A percentile compares a stretch with the other conserved stretches of the same genome.
phyloP scores from a whole-genome alignment of 2,113 vertebrate species.

The Hassar affinis region DNA sequence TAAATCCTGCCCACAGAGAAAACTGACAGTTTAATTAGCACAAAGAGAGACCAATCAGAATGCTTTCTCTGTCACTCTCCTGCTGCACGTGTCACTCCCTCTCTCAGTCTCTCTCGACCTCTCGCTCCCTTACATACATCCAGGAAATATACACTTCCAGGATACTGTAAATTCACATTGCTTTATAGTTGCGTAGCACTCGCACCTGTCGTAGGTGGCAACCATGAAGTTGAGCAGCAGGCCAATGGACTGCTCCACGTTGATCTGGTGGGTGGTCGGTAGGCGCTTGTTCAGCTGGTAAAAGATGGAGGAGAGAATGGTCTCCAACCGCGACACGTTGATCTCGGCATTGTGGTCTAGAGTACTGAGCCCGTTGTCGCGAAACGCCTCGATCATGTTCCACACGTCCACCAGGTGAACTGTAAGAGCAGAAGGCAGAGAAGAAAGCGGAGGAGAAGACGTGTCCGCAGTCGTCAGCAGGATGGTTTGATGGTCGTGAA shows the following conservation, averaged over 20 bases:
- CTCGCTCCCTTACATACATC: too few relatives aligned
- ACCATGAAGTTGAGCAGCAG: slow-evolving; percentile 97
- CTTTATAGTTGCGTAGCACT: neutral
- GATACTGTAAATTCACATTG: too few relatives aligned
- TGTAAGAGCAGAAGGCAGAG: slow-evolving; percentile 54
- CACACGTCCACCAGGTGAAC: slow-evolving; percentile 98
- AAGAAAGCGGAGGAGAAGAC: neutral
- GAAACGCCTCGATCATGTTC: slow-evolving; percentile 99
- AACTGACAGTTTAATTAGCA: too few relatives aligned
- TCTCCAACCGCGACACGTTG: slow-evolving; percentile 96
- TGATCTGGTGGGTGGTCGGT: slow-evolving; percentile 96
- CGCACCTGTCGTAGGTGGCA: slow-evolving; percentile 91
- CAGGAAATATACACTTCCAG: too few relatives aligned
- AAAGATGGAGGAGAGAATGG: slow-evolving; percentile 96
- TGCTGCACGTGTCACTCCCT: too few relatives aligned
- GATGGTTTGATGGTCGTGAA: neutral
- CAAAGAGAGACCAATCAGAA: too few relatives aligned
- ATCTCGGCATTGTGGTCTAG: slow-evolving; percentile 88
- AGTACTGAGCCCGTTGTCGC: slow-evolving; percentile 94
- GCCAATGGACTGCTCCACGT: slow-evolving; percentile 94
- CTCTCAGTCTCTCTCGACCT: too few relatives aligned
- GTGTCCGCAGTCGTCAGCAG: neutral
- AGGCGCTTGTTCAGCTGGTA: slow-evolving; percentile 97
- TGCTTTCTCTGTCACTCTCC: too few relatives aligned
- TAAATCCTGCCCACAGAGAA: too few relatives aligned